Percentiles rank a stretch among this genome's conserved stretches.
These are phyloP conservation scores for Bicyclus anynana DNA, from an alignment of 1,140 invertebrate genomes.

Conservation along the genomic window DNA sequence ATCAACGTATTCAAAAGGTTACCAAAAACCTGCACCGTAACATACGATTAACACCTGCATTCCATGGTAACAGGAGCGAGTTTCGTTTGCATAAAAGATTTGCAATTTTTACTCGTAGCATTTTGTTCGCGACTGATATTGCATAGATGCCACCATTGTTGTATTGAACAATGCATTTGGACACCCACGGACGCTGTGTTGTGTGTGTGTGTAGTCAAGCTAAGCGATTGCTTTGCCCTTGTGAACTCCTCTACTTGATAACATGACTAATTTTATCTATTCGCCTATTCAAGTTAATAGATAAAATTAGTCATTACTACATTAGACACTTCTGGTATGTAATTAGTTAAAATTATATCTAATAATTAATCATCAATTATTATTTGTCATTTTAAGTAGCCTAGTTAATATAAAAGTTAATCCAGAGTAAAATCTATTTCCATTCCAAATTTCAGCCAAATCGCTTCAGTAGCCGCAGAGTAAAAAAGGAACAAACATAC, in stretches of 20 bases:
- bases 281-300: background rate
- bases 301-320: no score
- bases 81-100: constrained; percentile 20
- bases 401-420: no score
- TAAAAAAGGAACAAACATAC: no score
- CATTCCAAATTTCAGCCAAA: no score
- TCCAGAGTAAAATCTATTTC: no score
- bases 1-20: constrained; percentile 15
- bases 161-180: constrained; percentile 52
- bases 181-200: constrained; percentile 52
- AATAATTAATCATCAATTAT: no score
- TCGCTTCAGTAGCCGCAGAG: no score
- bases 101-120: constrained; percentile 15
- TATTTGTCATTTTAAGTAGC: no score
- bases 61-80: constrained; percentile 1
- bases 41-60: constrained; percentile 23
- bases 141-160: constrained; percentile 58
- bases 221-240: constrained; percentile 48
- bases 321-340: no score
- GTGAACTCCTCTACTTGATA: constrained; percentile 38
- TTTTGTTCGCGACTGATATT: constrained; percentile 28
- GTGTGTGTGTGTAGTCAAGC: no score
- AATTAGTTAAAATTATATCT: no score
- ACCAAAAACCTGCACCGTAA: background rate
- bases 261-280: constrained; percentile 35